Percentiles rank a stretch among this genome's conserved stretches.
Conservation (phyloP, 2,113 vertebrate species). For the Plectropomus leopardus region DNA sequence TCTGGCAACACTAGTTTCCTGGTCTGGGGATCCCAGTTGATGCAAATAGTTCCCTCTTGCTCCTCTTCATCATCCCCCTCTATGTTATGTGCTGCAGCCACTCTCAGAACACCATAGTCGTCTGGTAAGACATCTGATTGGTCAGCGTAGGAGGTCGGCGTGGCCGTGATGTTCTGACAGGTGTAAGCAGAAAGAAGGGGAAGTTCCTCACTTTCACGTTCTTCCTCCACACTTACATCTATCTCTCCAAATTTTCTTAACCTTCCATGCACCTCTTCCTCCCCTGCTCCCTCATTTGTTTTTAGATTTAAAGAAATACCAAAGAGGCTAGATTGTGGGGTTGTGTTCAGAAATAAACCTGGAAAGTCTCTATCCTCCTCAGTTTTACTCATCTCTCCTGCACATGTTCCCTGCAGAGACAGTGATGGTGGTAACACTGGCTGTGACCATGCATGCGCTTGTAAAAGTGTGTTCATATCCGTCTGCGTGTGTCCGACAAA, state of each 20-base stretch:
- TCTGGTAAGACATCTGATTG: constrained; percentile 8
- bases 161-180: background rate
- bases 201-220: background rate
- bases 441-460: background rate
- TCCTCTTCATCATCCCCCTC: background rate
- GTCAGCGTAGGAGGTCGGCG: fast-evolving
- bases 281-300: background rate
- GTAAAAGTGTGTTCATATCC: constrained; percentile 14
- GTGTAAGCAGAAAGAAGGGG: constrained; percentile 48
- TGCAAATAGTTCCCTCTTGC: background rate
- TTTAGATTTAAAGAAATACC: background rate
- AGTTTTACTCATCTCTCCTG: too few relatives aligned
- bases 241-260: background rate
- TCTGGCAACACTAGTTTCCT: constrained; percentile 33
- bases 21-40: constrained; percentile 36
- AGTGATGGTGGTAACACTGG: background rate
- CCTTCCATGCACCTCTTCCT: background rate
- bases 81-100: background rate
- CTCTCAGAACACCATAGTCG: constrained; percentile 32
- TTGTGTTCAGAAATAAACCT: constrained; percentile 16
- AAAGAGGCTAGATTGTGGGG: constrained; percentile 1
- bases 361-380: background rate
- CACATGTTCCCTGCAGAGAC: background rate
- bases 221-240: background rate
- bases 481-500: background rate